Evolutionary conservation across 1,140 invertebrate genomes (phyloP).

Genomic region (Charaxes varanes): DNA sequence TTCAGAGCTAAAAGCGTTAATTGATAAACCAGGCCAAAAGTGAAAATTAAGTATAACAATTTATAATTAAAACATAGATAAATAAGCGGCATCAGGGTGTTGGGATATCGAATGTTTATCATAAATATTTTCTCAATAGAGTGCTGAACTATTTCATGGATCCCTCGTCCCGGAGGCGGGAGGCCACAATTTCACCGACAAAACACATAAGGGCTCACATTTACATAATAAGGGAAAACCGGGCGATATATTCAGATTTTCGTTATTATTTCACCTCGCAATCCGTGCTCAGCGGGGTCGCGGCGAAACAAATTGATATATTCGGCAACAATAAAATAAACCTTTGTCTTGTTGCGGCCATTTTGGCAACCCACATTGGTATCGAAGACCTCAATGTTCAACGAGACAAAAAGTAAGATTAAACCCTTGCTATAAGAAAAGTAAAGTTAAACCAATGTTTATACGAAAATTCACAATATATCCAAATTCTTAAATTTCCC

Average conservation of each 20-base stretch:
- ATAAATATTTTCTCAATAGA: conserved; percentile 19
- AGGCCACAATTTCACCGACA: conserved; percentile 50
- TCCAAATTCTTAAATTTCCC: too few relatives aligned
- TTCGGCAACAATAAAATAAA: neutral
- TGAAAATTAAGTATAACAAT: too few relatives aligned
- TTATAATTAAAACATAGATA: too few relatives aligned
- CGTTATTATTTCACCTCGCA: conserved; percentile 56
- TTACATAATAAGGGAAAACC: conserved; percentile 54
- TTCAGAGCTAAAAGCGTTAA: too few relatives aligned
- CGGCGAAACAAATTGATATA: conserved; percentile 19
- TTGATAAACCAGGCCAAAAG: too few relatives aligned
- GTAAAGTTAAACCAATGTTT: too few relatives aligned
- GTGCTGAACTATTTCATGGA: conserved; percentile 25
- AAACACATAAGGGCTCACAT: conserved; percentile 54
- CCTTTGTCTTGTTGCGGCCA: neutral
- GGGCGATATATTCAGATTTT: conserved; percentile 48
- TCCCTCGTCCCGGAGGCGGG: conserved; percentile 7
- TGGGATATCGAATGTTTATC: conserved; percentile 5
- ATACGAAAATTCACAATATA: too few relatives aligned
- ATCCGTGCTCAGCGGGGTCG: too few relatives aligned
- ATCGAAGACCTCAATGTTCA: too few relatives aligned
- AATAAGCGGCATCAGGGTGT: neutral
- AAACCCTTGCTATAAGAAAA: too few relatives aligned
- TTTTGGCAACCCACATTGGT: too few relatives aligned
- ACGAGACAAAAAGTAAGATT: too few relatives aligned